Evolutionary conservation across 2,888 invertebrate species (phyloP), one percentile per base, ranked within the genome.

Genomic region (Ceraclea dissimilis): DNA sequence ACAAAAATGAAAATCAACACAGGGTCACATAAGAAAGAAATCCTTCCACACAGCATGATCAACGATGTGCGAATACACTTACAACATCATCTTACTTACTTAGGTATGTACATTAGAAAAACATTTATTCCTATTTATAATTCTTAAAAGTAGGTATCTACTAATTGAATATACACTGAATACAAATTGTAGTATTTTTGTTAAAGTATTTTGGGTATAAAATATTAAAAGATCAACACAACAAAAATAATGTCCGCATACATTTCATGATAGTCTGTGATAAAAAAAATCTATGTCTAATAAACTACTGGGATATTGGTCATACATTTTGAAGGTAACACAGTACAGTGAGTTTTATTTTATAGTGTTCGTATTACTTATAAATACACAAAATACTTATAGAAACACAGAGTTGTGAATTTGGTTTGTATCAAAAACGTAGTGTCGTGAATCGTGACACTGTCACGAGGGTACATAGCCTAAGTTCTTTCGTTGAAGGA

Each of bases 401-500:
- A 60, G 55, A 48, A 58, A 60, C 31, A 60, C 60, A 26, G 60
- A 60, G 34, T 58, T 58, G 22, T 60, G 60, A 21, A 55, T 33
- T 13, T 47, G 49, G 26, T 47, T 54, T 20, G 47, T 53, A 46
- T 60, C 56, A 53, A 55, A 60, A 11, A 60, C 58, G 22, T 55
- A 58, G 39, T 60, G 56, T 22, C 43, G 26, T n/a, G 34, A 34
- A 39, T 52, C 39, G 39, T 47, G 39, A 11, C 49, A 57, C 56
- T 60, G 60, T 60, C 60, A 60, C 60, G 60, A 55, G 6, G 57
- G 60, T 33, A 56, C 53, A 53, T 58, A 61, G 17, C 56, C 56
- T 33, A 59, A 48, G 39, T 53, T 61, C 72, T 88, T 88, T 66
- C 87, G 76, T 70, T 87, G 88, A 62, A 91, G 78, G 74, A 92